Evolutionary conservation across 2,113 vertebrate genomes (phyloP), one percentile per base, ranked within the genome.

Genomic region (Todiramphus saurophagus): DNA sequence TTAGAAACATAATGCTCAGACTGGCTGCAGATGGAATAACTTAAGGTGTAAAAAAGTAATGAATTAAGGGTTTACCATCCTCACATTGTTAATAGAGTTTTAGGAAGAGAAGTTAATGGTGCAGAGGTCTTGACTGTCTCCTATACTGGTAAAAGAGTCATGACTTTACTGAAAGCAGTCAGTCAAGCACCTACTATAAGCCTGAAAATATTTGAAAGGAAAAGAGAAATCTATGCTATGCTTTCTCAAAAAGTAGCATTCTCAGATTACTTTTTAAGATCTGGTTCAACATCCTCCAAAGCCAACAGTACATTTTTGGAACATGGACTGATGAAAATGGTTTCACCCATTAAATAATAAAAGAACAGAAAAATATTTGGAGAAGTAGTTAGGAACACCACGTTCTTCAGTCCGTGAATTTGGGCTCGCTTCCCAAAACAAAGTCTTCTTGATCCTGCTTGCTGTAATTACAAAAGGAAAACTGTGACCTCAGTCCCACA

Each of bases 401-500:
- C 0, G 16, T 89, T 31, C 56, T 91, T 66, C 87, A 7, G 16
- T 90, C 41, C 39, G 19, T 48, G 13, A 4, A 37, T 74, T 94
- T 90, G 53, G 75, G 28, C 10, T 85, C 39, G 63, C n/a, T 83
- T 90, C 87, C 43, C 78, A 95, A 94, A 94, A 72, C 48, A 37
- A 56, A 83, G 8, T 51, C 39, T 83, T 88, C 33, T 87, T 94
- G 63, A 90, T 89, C 56, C 25, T 63, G 13, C 11, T 87, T 83
- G 51, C 19, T 84, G 13, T 70, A 89, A 85, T 90, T 90, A 73
- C n/a, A 86, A 56, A 35, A 85, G 23, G 44, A 84, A 93, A 87
- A 55, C n/a, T 82, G 50, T 95, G 67, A 92, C 88, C 67, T 94
- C 91, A 92, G 41, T 64, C 37, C 48, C 78, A 83, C 30, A 83